phyloP scores from a whole-genome alignment of 2,797 vertebrate genomes.

The Myotis daubentonii region DNA sequence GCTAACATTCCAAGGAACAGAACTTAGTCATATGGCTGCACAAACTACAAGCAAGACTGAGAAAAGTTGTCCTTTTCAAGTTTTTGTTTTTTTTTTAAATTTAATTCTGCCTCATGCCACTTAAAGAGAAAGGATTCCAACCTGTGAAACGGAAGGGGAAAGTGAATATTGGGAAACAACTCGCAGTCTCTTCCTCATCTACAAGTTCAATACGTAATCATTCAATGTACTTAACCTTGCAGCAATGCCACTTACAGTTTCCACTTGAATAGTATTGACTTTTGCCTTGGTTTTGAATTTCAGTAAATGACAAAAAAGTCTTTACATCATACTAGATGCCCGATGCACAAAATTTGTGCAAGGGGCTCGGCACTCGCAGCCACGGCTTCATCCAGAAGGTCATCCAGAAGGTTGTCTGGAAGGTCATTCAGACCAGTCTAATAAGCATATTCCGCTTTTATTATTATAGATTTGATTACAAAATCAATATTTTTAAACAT shows the following conservation, averaged over 20 bases:
- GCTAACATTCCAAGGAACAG: not conserved
- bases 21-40: not conserved
- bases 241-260: not conserved
- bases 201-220: not conserved
- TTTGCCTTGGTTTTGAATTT: slow-evolving; percentile 22
- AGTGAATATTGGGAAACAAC: not conserved
- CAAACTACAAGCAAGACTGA: not conserved
- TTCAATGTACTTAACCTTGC: not conserved
- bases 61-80: not conserved
- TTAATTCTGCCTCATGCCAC: not conserved
- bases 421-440: too few species aligned
- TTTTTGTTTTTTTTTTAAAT: not conserved
- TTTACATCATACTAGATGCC: too few species aligned
- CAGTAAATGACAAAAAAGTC: not conserved
- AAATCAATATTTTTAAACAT: not conserved
- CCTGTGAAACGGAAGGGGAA: not conserved
- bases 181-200: not conserved
- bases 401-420: too few species aligned
- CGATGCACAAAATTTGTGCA: too few species aligned
- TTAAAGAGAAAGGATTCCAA: not conserved
- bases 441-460: too few species aligned
- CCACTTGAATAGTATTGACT: not conserved
- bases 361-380: too few species aligned
- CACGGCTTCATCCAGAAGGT: too few species aligned
- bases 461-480: too few species aligned